A percentile compares a stretch with the other conserved stretches of the same genome.
Evolutionary conservation across 2,113 vertebrate genomes (phyloP).

Genomic region (Serranochromis macrocephalus): DNA sequence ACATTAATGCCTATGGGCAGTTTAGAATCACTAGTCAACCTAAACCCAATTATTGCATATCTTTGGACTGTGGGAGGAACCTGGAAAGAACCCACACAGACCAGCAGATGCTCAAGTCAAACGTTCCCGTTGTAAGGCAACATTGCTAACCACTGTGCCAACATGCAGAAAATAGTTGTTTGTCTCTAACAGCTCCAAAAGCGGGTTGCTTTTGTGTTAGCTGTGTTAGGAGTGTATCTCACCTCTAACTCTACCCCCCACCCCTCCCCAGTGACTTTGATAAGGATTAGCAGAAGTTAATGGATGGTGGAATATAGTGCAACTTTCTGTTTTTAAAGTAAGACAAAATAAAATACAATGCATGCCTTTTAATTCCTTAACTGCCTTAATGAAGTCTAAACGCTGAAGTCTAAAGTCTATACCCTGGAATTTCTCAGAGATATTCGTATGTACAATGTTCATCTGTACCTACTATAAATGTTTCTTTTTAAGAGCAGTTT

Average conservation of each 20-base stretch:
- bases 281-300: neutral
- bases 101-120: neutral
- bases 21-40: neutral
- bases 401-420: neutral
- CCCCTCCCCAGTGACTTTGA: neutral
- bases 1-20: neutral
- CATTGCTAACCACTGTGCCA: neutral
- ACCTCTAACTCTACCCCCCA: neutral
- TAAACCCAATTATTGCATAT: neutral
- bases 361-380: neutral
- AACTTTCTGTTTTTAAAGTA: fast-evolving
- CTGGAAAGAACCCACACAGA: neutral
- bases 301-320: neutral
- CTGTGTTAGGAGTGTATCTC: neutral
- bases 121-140: neutral
- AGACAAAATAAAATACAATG: neutral
- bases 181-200: neutral
- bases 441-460: neutral
- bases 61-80: neutral
- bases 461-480: neutral
- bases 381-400: neutral
- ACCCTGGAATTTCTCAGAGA: neutral
- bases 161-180: neutral
- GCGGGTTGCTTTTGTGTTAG: fast-evolving
- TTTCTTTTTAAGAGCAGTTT: neutral